Evolutionary conservation across 2,888 invertebrate genomes (phyloP).

Genomic region (Cheilosia vulpina): DNA sequence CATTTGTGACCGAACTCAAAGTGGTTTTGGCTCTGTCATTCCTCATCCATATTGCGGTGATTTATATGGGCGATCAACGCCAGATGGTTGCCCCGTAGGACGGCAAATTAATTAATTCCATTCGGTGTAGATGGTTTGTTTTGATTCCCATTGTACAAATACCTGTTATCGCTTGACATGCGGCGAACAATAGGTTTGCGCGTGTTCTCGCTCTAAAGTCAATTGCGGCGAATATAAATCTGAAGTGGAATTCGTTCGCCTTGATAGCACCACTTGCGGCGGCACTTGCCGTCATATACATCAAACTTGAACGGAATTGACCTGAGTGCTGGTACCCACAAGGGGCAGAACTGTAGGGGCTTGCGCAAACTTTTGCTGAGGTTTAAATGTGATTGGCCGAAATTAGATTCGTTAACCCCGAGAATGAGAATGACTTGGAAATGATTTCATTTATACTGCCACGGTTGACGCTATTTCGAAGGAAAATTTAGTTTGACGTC

Average conservation of each 20-base stretch:
- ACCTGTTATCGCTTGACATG: conserved; percentile 48
- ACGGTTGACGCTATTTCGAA: no score
- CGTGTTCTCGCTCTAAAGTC: conserved; percentile 8
- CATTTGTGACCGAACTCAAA: not conserved
- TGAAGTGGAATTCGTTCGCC: conserved; percentile 39
- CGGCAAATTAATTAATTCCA: conserved; percentile 69
- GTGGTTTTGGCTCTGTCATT: conserved; percentile 37
- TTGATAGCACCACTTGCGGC: conserved; percentile 34
- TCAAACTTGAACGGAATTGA: conserved; percentile 39
- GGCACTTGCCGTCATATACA: conserved; percentile 25
- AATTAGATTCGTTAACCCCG: no score
- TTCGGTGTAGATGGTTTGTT: conserved; percentile 65
- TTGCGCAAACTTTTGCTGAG: not conserved
- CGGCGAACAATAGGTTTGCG: conserved; percentile 26
- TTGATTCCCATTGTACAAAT: conserved; percentile 61
- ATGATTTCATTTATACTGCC: no score
- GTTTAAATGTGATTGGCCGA: no score
- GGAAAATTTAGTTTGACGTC: no score
- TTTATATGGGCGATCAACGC: conserved; percentile 31
- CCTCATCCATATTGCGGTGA: conserved; percentile 26
- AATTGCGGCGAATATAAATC: conserved; percentile 23
- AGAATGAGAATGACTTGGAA: no score
- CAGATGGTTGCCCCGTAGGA: conserved; percentile 26
- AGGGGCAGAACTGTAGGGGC: not conserved
- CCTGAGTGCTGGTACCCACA: not conserved